These are phyloP conservation scores for Petrolisthes cinctipes DNA, from an alignment of 2,888 invertebrate species.

Conservation along the genomic window DNA sequence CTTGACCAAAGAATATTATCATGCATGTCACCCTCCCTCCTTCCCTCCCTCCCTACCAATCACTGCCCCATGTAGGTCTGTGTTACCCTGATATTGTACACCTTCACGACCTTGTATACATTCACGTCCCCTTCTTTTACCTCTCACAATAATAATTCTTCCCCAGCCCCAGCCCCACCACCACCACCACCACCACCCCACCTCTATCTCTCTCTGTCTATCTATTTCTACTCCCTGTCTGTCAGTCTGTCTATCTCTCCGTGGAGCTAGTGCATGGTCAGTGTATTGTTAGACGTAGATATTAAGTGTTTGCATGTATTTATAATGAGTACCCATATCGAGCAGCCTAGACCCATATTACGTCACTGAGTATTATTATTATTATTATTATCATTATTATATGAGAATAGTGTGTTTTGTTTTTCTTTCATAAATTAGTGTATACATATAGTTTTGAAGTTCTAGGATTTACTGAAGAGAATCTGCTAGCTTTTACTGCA, in stretches of 20 bases:
- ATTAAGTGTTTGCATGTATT: conserved; percentile 37
- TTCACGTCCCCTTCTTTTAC: background rate
- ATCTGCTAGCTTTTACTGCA: background rate
- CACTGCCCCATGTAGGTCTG: background rate
- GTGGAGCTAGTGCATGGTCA: conserved; percentile 30
- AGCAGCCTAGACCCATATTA: conserved; percentile 37
- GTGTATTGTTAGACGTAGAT: conserved; percentile 26
- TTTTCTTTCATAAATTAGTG: background rate
- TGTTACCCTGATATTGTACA: background rate
- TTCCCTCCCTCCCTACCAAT: background rate
- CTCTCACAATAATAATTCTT: background rate
- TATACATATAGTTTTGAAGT: conserved; percentile 21
- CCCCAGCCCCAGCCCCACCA: background rate
- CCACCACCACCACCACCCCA: too few species aligned
- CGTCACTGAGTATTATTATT: background rate
- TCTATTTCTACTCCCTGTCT: background rate
- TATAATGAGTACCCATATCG: conserved; percentile 34
- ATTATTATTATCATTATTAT: background rate
- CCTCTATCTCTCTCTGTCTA: background rate
- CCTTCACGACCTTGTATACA: background rate
- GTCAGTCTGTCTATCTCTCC: background rate
- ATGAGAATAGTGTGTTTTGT: conserved; percentile 1
- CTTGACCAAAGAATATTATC: too few species aligned
- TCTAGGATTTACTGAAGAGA: conserved; percentile 21
- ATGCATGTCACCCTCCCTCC: background rate